phyloP scores from a whole-genome alignment of 1,140 invertebrate genomes.

The Bombus fervidus region DNA sequence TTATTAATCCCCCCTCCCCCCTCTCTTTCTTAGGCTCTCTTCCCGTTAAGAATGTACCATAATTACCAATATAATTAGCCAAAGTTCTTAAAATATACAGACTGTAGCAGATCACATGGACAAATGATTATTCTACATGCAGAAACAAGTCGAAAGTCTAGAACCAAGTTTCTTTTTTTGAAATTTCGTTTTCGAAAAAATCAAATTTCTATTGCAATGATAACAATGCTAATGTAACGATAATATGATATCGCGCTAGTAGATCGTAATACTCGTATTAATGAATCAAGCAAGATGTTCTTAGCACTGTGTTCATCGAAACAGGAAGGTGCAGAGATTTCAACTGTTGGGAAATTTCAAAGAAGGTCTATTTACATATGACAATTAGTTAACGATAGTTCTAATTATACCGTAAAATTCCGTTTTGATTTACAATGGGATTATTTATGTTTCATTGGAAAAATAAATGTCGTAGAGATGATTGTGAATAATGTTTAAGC shows the following conservation, averaged over 20 bases:
- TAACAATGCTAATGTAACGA: background rate
- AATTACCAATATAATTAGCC: no score
- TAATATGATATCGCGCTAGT: background rate
- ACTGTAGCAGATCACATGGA: background rate
- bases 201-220: background rate
- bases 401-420: background rate
- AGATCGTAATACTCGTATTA: background rate
- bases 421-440: background rate
- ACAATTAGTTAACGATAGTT: background rate
- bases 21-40: background rate
- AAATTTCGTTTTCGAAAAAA: background rate
- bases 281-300: background rate
- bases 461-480: slow-evolving; percentile 20
- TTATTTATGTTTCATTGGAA: background rate
- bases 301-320: background rate
- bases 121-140: background rate
- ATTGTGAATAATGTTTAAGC: slow-evolving; percentile 33
- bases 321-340: background rate
- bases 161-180: no score
- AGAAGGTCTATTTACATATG: slow-evolving; percentile 10
- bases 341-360: background rate
- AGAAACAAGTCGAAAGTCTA: background rate
- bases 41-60: no score
- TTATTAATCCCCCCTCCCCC: no score
- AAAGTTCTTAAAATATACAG: no score